Base-by-base conservation (phyloP, 2,888 invertebrate species). In the Drosophila buzzatii region DNA sequence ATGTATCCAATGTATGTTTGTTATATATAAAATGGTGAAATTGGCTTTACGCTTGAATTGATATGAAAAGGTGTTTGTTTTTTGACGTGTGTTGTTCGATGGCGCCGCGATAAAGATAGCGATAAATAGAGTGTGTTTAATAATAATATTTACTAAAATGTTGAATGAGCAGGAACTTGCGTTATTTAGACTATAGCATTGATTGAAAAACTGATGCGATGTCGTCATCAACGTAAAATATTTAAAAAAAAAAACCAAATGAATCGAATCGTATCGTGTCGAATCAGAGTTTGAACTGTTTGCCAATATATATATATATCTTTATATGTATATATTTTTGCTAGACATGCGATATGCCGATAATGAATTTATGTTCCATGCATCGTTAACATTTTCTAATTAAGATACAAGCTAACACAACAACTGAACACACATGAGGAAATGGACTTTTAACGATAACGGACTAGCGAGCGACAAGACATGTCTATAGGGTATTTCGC, bases 331-430 rank as follows among this genome's bases (percentile, higher is more conserved):
- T 23, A 41, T 49, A 62, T 53, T 27, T 27, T 27, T 27, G 70
- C 47, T 10, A 75, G 76, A 76, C 76, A 76, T 79, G 72, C 72
- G 76, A 80, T 78, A 73, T 63, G 47, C 47, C 59, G 62, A 66
- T 67, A 81, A 70, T 81, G 69, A 76, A 62, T 71, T 60, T 51
- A 67, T 77, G 76, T 72, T 68, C 60, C 47, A 53, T 57, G 58
- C 62, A 57, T 78, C 59, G 63, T 78, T 78, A 73, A 63, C 59
- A 60, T 65, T 78, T 73, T 66, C 52, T 69, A 84, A 86, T 83
- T 81, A 74, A 85, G 88, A 79, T 85, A 85, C 70, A 64, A 64
- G 37, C 42, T 39, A 65, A 68, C 67, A 49, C 37, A 39, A 49
- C 37, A 39, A 60, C 57, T 23, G 35, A 20, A 35, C 35, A 37